phyloP scores from a whole-genome alignment of 2,113 vertebrate species.

The Onychorhynchus coronatus region DNA sequence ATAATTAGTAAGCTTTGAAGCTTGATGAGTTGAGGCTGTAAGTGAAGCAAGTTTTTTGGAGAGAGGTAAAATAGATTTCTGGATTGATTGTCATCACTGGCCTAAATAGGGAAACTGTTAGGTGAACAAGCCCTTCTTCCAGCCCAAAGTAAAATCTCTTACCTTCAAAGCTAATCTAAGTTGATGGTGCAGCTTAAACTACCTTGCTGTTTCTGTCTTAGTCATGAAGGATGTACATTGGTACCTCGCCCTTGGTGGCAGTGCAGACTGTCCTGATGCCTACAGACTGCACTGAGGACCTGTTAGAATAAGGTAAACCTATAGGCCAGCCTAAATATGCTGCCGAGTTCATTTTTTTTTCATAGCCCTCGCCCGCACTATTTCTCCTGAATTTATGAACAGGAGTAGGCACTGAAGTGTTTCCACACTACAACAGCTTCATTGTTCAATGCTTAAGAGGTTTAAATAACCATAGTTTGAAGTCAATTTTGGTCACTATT shows the following conservation, averaged over 20 bases:
- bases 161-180: background rate
- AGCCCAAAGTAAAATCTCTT: background rate
- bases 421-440: background rate
- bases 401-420: background rate
- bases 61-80: background rate
- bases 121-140: background rate
- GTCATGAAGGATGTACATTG: too few species aligned
- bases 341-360: background rate
- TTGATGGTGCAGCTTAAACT: background rate
- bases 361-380: background rate
- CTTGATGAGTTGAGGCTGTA: background rate
- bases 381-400: background rate
- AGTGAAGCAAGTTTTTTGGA: background rate
- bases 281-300: background rate
- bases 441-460: accelerated
- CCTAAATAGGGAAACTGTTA: background rate
- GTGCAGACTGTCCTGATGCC: background rate
- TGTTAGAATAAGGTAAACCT: background rate
- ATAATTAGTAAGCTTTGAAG: background rate
- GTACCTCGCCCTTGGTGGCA: accelerated
- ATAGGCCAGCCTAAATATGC: background rate
- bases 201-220: accelerated
- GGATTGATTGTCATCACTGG: background rate
- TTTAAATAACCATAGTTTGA: background rate
- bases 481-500: background rate